Conservation (phyloP, 53 echinoderm and acorn worm species). For the Stichopus horrens region DNA sequence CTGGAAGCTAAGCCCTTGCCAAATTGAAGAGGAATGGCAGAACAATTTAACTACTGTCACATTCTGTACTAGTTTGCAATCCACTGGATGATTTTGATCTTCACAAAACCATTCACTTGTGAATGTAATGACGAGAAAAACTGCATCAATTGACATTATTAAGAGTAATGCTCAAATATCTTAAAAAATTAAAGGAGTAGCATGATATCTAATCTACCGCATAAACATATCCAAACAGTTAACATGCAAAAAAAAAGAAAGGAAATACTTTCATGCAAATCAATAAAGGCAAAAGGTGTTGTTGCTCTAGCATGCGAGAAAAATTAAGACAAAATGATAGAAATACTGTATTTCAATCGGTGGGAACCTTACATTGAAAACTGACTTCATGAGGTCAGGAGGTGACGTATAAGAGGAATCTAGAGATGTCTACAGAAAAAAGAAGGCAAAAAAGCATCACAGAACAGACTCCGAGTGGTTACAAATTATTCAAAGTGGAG, state of each 20-base stretch:
- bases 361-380: conserved; percentile 2
- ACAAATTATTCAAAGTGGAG: background rate
- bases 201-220: background rate
- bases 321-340: background rate
- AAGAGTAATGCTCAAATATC: no score
- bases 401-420: background rate
- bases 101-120: no score
- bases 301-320: background rate
- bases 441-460: background rate
- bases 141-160: no score
- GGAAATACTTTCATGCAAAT: background rate
- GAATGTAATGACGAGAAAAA: no score
- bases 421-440: background rate
- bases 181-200: no score
- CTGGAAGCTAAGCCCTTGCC: no score
- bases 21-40: no score
- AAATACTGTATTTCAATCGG: background rate
- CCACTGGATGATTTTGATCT: no score
- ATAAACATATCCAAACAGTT: background rate
- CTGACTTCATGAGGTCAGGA: conserved; percentile 4
- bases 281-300: background rate
- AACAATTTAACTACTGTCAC: no score
- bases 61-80: no score
- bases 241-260: background rate
- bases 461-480: background rate